Percentiles rank a stretch among this genome's conserved stretches.
Conservation (phyloP, 2,113 vertebrate species). For the Phocoena phocoena region DNA sequence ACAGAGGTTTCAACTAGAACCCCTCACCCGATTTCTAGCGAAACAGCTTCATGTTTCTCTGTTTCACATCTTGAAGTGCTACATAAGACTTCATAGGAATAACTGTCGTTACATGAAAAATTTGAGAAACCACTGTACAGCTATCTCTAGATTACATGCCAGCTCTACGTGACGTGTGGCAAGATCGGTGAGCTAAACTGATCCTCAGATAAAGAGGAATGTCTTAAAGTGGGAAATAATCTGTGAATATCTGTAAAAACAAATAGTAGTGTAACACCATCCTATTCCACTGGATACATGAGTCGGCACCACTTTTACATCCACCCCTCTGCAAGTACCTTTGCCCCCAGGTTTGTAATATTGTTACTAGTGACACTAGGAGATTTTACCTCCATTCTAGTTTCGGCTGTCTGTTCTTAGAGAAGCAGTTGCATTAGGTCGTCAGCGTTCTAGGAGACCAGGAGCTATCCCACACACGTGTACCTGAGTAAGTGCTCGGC, state of each 20-base stretch:
- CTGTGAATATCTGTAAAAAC: not conserved
- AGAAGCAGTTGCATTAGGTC: not conserved
- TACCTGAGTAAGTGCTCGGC: not conserved
- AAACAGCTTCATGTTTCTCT: not conserved
- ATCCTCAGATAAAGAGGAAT: not conserved
- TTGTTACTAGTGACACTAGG: not conserved
- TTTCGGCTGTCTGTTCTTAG: too few species aligned
- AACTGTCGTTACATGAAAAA: not conserved
- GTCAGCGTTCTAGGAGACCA: not conserved
- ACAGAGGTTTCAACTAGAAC: not conserved
- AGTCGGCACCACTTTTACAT: not conserved
- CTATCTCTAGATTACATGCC: fast-evolving
- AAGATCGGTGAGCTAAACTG: too few species aligned
- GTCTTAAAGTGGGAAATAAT: not conserved
- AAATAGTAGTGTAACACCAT: fast-evolving
- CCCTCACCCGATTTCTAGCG: not conserved
- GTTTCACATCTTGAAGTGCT: not conserved
- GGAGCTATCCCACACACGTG: fast-evolving
- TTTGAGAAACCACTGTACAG: fast-evolving
- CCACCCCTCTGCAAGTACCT: not conserved
- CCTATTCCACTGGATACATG: not conserved
- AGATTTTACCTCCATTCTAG: not conserved
- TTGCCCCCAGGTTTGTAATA: not conserved
- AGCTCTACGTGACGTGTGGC: not conserved
- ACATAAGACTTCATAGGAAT: not conserved